A percentile compares a stretch with the other conserved stretches of the same genome.
phyloP scores from a whole-genome alignment of 2,888 invertebrate genomes.

The Pristionchus exspectatus region DNA sequence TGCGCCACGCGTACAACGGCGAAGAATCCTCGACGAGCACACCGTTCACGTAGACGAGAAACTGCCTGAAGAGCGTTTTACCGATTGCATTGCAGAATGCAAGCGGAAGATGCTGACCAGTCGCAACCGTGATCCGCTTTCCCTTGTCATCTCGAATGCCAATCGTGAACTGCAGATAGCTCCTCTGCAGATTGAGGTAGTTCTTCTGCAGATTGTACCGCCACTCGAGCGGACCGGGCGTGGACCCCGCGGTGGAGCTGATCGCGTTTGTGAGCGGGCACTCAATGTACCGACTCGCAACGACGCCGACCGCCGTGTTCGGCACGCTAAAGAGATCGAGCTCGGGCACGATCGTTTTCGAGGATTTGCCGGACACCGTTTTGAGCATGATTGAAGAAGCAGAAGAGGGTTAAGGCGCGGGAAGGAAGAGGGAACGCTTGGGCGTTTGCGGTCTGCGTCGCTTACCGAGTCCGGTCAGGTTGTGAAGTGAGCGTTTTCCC shows the following conservation, averaged over 20 bases:
- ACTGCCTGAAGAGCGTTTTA: neutral
- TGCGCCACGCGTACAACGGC: conserved; percentile 21
- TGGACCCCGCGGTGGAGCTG: too few relatives aligned
- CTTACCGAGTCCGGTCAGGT: neutral
- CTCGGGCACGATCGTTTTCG: too few relatives aligned
- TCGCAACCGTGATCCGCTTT: neutral
- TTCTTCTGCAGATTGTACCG: too few relatives aligned
- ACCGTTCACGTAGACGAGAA: neutral
- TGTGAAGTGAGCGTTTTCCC: neutral
- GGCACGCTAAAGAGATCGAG: neutral
- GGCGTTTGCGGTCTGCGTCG: neutral
- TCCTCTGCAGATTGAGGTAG: neutral
- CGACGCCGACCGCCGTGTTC: neutral
- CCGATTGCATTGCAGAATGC: too few relatives aligned
- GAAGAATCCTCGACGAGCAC: neutral
- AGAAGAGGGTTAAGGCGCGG: neutral
- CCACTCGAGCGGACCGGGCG: too few relatives aligned
- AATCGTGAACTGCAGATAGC: neutral
- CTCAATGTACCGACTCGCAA: neutral
- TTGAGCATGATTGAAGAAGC: neutral
- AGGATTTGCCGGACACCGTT: neutral
- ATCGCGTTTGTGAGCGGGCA: neutral
- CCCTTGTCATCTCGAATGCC: neutral
- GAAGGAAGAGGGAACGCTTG: neutral
- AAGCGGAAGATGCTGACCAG: neutral